Percentiles rank a stretch among this genome's conserved stretches.
These are phyloP conservation scores for Gnathonemus echidnorhynchus DNA, from an alignment of 2,113 vertebrate species.

Conservation along the genomic window DNA sequence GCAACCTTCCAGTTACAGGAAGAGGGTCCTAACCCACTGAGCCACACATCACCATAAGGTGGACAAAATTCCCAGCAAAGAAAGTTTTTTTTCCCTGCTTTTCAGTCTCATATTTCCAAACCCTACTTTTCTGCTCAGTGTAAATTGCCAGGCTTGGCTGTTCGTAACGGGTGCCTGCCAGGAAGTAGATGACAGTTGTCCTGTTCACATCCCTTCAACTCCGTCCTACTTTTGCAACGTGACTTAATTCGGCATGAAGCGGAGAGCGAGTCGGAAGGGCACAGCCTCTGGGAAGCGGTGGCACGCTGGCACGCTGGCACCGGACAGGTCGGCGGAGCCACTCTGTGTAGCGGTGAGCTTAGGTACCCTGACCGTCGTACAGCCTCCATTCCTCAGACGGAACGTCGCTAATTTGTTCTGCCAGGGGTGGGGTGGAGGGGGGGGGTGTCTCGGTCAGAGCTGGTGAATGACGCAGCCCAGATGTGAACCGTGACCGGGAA, in stretches of 20 bases:
- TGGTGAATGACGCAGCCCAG: not conserved
- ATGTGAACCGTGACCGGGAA: conserved; percentile 2
- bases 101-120: not conserved
- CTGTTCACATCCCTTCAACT: no score
- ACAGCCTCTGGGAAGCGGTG: fast-evolving
- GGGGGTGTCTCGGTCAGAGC: not conserved
- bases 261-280: not conserved
- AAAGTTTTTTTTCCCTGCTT: not conserved
- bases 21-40: not conserved
- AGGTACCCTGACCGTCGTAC: no score
- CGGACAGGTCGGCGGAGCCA: not conserved
- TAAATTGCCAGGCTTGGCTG: not conserved
- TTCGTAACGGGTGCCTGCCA: not conserved
- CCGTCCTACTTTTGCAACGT: no score
- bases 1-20: not conserved
- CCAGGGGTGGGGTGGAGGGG: no score
- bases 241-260: not conserved
- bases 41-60: not conserved
- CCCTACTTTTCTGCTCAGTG: not conserved
- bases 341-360: no score
- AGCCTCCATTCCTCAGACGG: not conserved
- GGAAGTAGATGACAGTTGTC: not conserved
- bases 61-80: not conserved
- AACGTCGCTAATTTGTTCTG: not conserved
- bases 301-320: not conserved